Evolutionary conservation across 2,113 vertebrate genomes (phyloP).

Genomic region (Orthochromis indermauri): DNA sequence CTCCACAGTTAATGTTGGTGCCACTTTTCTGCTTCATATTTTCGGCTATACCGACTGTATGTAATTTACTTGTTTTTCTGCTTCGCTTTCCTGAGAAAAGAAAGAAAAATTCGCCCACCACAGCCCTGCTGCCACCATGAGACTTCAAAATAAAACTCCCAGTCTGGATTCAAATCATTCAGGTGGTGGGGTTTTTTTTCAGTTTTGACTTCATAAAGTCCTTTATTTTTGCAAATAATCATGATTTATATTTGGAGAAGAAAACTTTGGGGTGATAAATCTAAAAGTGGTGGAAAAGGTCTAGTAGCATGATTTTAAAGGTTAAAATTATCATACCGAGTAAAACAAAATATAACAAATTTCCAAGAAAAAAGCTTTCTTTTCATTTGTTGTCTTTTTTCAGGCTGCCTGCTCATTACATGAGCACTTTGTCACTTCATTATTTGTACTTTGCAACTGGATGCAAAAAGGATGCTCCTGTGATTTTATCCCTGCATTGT

Average conservation of each 20-base stretch:
- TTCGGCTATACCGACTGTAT: not conserved
- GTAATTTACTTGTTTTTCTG: not conserved
- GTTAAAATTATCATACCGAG: not conserved
- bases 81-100: not conserved
- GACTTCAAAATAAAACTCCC: not conserved
- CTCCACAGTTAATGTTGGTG: not conserved
- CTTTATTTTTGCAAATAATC: not conserved
- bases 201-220: not conserved
- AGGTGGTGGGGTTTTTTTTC: fast-evolving
- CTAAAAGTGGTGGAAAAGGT: not conserved
- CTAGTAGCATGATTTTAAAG: not conserved
- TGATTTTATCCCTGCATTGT: not conserved
- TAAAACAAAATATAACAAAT: not conserved
- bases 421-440: not conserved
- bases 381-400: not conserved
- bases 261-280: not conserved
- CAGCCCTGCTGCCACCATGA: not conserved
- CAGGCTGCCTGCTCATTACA: not conserved
- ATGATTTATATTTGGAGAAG: not conserved
- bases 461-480: not conserved
- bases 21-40: not conserved
- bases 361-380: not conserved
- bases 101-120: not conserved
- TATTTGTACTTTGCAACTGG: not conserved
- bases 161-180: not conserved